Conservation (phyloP, 2,888 invertebrate genomes). For the Folsomia candida region DNA sequence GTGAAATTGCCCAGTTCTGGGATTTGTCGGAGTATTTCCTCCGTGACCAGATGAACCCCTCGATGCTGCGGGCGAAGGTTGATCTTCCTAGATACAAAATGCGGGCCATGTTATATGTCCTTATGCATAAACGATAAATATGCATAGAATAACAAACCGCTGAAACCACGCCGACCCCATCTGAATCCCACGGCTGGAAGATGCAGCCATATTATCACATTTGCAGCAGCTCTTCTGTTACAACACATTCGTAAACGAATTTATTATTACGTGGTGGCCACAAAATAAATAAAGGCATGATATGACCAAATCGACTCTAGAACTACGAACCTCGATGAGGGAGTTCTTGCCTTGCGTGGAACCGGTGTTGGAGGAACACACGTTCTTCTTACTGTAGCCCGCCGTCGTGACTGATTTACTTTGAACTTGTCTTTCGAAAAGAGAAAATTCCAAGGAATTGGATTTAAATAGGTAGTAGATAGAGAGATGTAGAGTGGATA, state of each 20-base stretch:
- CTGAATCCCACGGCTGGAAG: constrained; percentile 81
- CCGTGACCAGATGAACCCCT: constrained; percentile 94
- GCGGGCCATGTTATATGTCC: too few species aligned
- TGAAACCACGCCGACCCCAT: constrained; percentile 98
- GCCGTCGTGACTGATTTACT: constrained; percentile 37
- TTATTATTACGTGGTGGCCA: too few species aligned
- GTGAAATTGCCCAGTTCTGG: constrained; percentile 92
- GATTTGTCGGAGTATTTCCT: constrained; percentile 91
- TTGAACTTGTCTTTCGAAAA: neutral
- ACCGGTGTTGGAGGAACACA: constrained; percentile 45
- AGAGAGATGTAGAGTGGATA: neutral
- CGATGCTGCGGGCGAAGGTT: constrained; percentile 92
- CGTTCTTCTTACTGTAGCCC: constrained; percentile 41
- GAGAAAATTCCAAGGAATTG: constrained; percentile 1
- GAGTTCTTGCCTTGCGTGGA: constrained; percentile 45
- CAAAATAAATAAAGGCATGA: too few species aligned
- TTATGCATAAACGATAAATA: too few species aligned
- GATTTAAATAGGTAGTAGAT: neutral
- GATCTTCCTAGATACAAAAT: too few species aligned
- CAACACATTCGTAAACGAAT: neutral
- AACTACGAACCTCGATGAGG: constrained; percentile 33
- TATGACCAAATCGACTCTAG: neutral
- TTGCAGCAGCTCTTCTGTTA: constrained; percentile 41
- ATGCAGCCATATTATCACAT: constrained; percentile 67
- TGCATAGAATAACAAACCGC: too few species aligned